These are phyloP conservation scores for Papilio demoleus DNA, from an alignment of 2,888 invertebrate species.

Conservation along the genomic window DNA sequence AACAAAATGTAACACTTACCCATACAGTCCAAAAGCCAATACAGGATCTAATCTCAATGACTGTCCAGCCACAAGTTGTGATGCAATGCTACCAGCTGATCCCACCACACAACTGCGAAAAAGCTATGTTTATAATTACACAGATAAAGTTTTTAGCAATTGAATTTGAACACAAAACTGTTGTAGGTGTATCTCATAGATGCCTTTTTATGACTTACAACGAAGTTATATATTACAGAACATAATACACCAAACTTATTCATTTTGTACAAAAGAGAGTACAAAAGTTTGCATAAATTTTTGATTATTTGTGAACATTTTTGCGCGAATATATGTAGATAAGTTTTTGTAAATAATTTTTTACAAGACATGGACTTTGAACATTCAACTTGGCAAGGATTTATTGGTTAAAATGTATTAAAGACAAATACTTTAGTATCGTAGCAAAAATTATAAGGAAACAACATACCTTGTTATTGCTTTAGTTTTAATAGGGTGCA, in stretches of 20 bases:
- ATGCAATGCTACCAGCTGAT: constrained; percentile 87
- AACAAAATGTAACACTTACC: constrained; percentile 75
- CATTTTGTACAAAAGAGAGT: too few species aligned
- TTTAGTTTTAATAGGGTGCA: constrained; percentile 90
- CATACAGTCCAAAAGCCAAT: constrained; percentile 89
- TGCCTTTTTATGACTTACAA: too few species aligned
- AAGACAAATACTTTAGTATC: background rate
- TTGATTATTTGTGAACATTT: too few species aligned
- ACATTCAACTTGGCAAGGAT: constrained; percentile 6
- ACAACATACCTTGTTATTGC: constrained; percentile 88
- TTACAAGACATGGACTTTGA: constrained; percentile 32
- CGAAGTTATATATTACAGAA: too few species aligned
- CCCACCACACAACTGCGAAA: constrained; percentile 87
- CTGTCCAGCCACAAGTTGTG: constrained; percentile 88
- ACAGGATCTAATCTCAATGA: constrained; percentile 86
- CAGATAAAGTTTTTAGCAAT: too few species aligned
- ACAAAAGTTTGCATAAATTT: too few species aligned
- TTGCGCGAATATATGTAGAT: background rate
- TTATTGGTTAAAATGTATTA: background rate
- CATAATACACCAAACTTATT: too few species aligned
- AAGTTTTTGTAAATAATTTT: background rate
- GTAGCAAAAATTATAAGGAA: constrained; percentile 23
- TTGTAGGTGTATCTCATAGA: too few species aligned
- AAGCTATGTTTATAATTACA: background rate
- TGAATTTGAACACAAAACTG: too few species aligned